Percentiles rank a stretch among this genome's conserved stretches.
These are phyloP conservation scores for Catocala fraxini DNA, from an alignment of 2,888 invertebrate species.

Conservation along the genomic window DNA sequence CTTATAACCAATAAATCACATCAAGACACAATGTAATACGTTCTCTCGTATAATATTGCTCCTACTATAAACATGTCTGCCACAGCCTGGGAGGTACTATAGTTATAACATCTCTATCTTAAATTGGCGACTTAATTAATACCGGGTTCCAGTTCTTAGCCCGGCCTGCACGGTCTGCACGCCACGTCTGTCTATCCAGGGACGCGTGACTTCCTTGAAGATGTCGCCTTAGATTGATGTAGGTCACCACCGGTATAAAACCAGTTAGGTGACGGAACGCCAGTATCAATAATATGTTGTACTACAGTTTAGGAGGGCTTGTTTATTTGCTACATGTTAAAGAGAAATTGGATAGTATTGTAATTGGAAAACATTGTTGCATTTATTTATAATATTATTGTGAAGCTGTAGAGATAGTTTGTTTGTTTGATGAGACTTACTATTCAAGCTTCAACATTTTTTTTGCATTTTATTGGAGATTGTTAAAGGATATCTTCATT, in stretches of 20 bases:
- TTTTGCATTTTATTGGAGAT: too few relatives aligned
- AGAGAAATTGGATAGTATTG: too few relatives aligned
- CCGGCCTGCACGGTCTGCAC: conserved; percentile 9
- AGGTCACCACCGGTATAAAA: conserved; percentile 19
- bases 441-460: too few relatives aligned
- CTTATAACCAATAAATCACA: too few relatives aligned
- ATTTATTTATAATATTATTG: too few relatives aligned
- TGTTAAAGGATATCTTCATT: too few relatives aligned
- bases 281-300: conserved; percentile 14
- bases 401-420: too few relatives aligned
- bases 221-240: conserved; percentile 27
- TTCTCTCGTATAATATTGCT: too few relatives aligned
- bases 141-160: conserved; percentile 10
- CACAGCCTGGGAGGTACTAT: conserved; percentile 1
- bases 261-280: conserved; percentile 27
- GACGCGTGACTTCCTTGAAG: conserved; percentile 26
- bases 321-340: conserved; percentile 2
- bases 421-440: too few relatives aligned
- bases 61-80: neutral
- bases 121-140: conserved; percentile 30
- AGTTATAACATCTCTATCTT: conserved; percentile 14
- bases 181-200: conserved; percentile 13
- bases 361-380: too few relatives aligned
- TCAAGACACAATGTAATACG: too few relatives aligned
- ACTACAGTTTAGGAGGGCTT: conserved; percentile 7